Conservation (phyloP, 2,888 invertebrate species). For the Hipparchia semele region DNA sequence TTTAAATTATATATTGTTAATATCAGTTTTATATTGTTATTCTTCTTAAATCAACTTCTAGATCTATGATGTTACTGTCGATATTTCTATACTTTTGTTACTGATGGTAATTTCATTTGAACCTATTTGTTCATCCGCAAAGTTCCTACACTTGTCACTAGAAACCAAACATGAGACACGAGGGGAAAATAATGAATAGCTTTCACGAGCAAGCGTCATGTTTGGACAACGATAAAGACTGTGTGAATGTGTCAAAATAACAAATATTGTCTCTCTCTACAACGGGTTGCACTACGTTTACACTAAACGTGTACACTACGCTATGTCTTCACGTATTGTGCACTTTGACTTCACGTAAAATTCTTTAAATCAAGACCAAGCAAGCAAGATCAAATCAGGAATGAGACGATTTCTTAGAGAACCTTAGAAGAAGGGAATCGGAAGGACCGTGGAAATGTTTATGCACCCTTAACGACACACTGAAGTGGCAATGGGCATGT, state of each 20-base stretch:
- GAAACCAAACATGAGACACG: constrained; percentile 72
- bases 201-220: constrained; percentile 78
- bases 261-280: constrained; percentile 74
- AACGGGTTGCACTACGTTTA: constrained; percentile 27
- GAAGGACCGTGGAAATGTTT: too few relatives aligned
- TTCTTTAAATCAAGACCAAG: too few relatives aligned
- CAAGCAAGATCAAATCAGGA: background rate
- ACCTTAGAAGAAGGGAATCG: too few relatives aligned
- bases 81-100: background rate
- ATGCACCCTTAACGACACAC: too few relatives aligned
- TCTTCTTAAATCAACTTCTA: background rate
- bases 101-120: constrained; percentile 36
- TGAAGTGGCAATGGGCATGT: too few relatives aligned
- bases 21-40: background rate
- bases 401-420: background rate
- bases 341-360: constrained; percentile 8
- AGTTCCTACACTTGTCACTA: constrained; percentile 79
- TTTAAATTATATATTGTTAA: too few relatives aligned
- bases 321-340: background rate
- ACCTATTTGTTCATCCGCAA: constrained; percentile 71
- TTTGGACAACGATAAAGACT: constrained; percentile 77
- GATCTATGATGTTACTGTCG: background rate
- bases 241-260: constrained; percentile 83
- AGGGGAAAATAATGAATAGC: constrained; percentile 75
- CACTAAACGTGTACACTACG: constrained; percentile 13